Base-by-base conservation (phyloP, 2,113 vertebrate genomes). In the Platichthys flesus region DNA sequence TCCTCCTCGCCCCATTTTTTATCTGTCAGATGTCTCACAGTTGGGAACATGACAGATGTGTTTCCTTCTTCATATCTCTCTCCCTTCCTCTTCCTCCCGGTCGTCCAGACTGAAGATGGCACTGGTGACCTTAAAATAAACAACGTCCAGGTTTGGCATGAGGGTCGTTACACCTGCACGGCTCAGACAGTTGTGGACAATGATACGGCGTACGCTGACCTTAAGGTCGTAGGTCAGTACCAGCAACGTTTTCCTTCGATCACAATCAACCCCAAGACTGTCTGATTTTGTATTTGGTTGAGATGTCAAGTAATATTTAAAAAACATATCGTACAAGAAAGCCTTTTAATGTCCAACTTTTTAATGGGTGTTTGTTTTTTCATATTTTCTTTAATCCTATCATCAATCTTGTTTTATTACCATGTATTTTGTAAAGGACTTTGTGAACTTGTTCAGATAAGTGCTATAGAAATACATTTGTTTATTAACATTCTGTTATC, bases 161-260 rank as follows among this genome's bases (percentile, higher is more conserved):
- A 96, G 0, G 98, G 98, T 51, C 95, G 95, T 71, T 99, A 99
- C 89, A 96, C 79, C 0, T 99, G 98, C 90, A 97, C 95, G 0
- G 96, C 97, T 23, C 97, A 98, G 92, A 98, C 97, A 0, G 98
- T 97, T 31, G 98, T 99, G 87, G 98, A 99, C 92, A 97, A 95
- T n/a, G 95, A 96, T 18, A 94, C 94, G 0, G 96, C 96, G 12
- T 96, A 95, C 0, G 97, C 97, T 51, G 97, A 98, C 82, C 96
- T 99, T 26, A 96, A 96, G 65, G 93, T 99, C 62, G 93, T 95
- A 94, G 98, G 98, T 99, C 90, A 94, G 95, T 91, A 14, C 18
- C 54, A 42, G 0, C 18, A 54, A n/a, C 3, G 6, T 54, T 54
- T 21, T n/a, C 51, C 51, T 16, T 3, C 1, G 45, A 47, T 47